These are phyloP conservation scores for Orchesella flavescens DNA, from an alignment of 2,888 invertebrate genomes.

Conservation along the genomic window DNA sequence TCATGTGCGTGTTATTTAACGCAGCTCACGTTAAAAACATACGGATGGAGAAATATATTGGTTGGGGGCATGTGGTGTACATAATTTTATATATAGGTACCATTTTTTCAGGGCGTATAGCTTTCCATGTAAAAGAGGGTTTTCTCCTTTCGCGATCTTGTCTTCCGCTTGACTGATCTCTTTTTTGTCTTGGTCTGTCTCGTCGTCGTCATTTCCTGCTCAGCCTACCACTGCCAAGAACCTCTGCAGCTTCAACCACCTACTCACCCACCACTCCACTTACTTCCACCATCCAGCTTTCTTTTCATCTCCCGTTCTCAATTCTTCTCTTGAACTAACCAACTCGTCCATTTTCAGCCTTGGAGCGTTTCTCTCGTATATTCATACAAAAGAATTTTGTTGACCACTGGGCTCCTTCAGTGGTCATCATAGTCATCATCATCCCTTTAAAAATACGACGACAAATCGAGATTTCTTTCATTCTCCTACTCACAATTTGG, in stretches of 20 bases:
- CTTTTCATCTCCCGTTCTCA: neutral
- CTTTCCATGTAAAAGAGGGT: too few species aligned
- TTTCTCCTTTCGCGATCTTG: neutral
- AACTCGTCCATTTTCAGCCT: neutral
- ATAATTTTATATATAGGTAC: too few species aligned
- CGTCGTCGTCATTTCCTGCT: neutral
- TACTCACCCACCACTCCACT: neutral
- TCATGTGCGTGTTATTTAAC: too few species aligned
- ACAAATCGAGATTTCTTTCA: too few species aligned
- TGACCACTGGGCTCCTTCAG: neutral
- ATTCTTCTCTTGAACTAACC: too few species aligned
- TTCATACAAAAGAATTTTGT: neutral
- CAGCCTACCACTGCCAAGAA: neutral
- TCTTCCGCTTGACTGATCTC: neutral
- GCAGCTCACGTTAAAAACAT: too few species aligned
- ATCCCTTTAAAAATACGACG: too few species aligned
- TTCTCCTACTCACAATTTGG: neutral
- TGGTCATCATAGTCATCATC: too few species aligned
- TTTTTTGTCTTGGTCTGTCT: neutral
- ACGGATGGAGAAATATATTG: too few species aligned
- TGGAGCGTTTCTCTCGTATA: neutral
- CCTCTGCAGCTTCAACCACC: neutral
- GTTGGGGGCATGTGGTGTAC: too few species aligned
- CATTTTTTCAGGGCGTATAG: too few species aligned
- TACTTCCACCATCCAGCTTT: constrained; percentile 16